Conservation (phyloP, 2,113 vertebrate genomes). For the Chloroceryle aenea region DNA sequence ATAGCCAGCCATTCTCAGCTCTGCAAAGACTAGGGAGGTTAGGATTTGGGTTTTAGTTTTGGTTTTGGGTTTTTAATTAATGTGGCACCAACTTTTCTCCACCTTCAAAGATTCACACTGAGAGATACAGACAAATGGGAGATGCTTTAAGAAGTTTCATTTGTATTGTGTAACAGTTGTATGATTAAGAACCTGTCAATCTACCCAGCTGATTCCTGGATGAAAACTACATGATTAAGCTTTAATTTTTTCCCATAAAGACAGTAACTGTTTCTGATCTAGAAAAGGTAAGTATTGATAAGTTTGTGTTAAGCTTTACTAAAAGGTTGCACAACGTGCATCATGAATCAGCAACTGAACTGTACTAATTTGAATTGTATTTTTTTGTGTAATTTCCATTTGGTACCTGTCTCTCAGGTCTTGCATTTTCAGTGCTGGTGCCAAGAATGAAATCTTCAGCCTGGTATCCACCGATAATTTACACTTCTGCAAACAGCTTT, state of each 20-base stretch:
- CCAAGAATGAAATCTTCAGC: constrained; percentile 15
- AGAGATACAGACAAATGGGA: background rate
- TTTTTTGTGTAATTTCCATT: constrained; percentile 33
- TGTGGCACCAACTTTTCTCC: background rate
- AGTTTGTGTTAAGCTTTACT: background rate
- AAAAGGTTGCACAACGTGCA: background rate
- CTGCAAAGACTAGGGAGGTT: constrained; percentile 33
- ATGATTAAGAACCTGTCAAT: background rate
- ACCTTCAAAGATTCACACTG: constrained; percentile 53
- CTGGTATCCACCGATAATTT: constrained; percentile 12
- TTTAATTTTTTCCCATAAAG: constrained; percentile 7
- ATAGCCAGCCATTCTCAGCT: constrained; percentile 40
- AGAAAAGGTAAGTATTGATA: constrained; percentile 48
- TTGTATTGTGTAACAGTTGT: constrained; percentile 1
- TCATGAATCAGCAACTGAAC: background rate
- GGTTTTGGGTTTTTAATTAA: background rate
- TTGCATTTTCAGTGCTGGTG: constrained; percentile 58
- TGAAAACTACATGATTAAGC: background rate
- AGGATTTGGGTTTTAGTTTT: background rate
- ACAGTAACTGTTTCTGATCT: constrained; percentile 49
- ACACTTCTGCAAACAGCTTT: constrained; percentile 27
- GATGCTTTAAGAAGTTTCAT: background rate
- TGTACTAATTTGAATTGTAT: constrained; percentile 42
- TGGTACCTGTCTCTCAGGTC: constrained; percentile 38
- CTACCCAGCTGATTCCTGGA: constrained; percentile 24